A percentile compares a stretch with the other conserved stretches of the same genome.
Conservation (phyloP, 2,888 invertebrate species). For the Folsomia candida region DNA sequence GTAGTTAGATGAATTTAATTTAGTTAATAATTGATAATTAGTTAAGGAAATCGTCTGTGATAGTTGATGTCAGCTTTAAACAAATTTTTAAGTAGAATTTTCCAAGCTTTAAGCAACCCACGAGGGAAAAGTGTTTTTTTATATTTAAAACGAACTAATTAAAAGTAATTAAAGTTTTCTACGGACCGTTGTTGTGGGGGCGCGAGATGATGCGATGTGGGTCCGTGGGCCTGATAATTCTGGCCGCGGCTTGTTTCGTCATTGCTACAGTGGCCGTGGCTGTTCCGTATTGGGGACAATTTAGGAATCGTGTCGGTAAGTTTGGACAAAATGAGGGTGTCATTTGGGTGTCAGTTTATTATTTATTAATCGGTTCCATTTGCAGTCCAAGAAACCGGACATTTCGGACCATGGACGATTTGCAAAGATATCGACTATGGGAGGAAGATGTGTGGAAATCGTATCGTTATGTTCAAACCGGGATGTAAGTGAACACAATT, state of each 20-base stretch:
- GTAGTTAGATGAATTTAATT: too few relatives aligned
- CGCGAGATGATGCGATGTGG: conserved; percentile 46
- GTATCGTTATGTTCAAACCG: conserved; percentile 73
- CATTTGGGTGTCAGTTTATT: too few relatives aligned
- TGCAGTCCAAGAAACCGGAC: conserved; percentile 70
- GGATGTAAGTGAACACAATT: conserved; percentile 61
- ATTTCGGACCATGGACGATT: conserved; percentile 83
- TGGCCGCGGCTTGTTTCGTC: conserved; percentile 75
- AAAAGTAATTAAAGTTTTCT: conserved; percentile 20
- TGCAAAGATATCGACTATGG: conserved; percentile 79
- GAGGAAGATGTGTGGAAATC: conserved; percentile 76
- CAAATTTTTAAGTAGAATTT: background rate
- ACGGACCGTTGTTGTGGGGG: conserved; percentile 17
- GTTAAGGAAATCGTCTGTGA: conserved; percentile 2
- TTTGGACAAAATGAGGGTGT: background rate
- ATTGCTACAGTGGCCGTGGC: conserved; percentile 79
- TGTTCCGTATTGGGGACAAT: conserved; percentile 83
- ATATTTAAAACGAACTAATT: conserved; percentile 16
- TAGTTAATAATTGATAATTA: background rate
- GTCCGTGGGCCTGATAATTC: conserved; percentile 59
- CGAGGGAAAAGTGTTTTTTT: conserved; percentile 2
- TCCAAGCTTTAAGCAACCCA: background rate
- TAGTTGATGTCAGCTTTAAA: background rate
- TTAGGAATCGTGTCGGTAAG: conserved; percentile 68
- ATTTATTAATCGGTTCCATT: too few relatives aligned